Evolutionary conservation across 2,888 invertebrate genomes (phyloP), one percentile per base, ranked within the genome.

Genomic region (Drosophila kambysellisi): DNA sequence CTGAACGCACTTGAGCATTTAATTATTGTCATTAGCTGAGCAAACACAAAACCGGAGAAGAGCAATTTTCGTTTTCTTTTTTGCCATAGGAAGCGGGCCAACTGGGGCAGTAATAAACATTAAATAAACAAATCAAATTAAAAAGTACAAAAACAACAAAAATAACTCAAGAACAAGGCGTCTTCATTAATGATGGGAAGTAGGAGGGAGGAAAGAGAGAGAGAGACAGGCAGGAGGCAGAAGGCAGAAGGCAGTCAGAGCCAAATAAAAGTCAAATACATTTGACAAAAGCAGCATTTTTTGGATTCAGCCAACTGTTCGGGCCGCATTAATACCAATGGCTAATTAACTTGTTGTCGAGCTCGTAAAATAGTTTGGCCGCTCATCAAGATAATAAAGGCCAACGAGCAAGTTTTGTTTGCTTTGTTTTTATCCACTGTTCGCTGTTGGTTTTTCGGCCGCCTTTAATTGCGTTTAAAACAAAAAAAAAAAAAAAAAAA

Each of bases 261-360:
- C 41, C 43, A 63, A 76, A 74, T 64, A 52, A 69, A 67, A 65
- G 63, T 73, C 32, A 75, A 83, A 80, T 71, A 70, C 85, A 81
- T 83, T 85, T 88, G 85, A 85, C 88, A 85, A 88, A 78, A 76
- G 68, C 70, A 77, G 81, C 82, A 81, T 83, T 79, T 79, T 73
- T 78, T 73, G 63, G 63, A 82, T 74, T 83, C 68, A 80, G 68
- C 80, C 84, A 84, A 84, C 80, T 87, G 82, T 66, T 69, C 51
- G 62, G 46, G 65, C 63, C 70, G 79, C 87, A 71, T 82, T 89
- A 88, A 89, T 83, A 69, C 82, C 82, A 74, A 80, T 74, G 86
- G 81, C 88, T 88, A 89, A 89, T 89, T 89, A 89, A 89, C 86
- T 89, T 86, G 88, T 86, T 89, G 89, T 82, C 83, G 83, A 88